phyloP scores from a whole-genome alignment of 2,113 vertebrate species.

The Sinosuthora webbiana region DNA sequence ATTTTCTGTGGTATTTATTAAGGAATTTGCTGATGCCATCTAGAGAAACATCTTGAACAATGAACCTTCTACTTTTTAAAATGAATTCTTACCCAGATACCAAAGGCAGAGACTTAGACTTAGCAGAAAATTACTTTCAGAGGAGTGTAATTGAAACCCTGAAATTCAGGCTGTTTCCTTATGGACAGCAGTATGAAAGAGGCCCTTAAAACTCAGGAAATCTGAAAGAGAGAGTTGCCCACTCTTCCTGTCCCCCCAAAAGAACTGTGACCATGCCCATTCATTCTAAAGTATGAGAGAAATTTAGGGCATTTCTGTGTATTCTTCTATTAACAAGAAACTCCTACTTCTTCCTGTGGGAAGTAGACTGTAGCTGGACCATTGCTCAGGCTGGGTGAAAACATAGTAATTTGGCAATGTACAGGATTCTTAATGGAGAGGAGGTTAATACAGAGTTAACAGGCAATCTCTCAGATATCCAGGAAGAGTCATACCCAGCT shows the following conservation, averaged over 20 bases:
- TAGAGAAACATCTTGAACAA: background rate
- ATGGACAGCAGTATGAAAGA: accelerated
- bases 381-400: background rate
- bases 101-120: background rate
- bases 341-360: background rate
- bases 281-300: background rate
- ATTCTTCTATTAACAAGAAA: background rate
- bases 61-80: background rate
- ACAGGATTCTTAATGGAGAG: background rate
- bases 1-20: background rate
- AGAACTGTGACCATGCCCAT: background rate
- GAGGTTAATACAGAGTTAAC: background rate
- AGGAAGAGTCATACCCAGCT: background rate
- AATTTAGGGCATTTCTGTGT: background rate
- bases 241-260: background rate
- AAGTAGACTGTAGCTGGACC: background rate
- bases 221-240: background rate
- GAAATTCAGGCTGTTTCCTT: background rate
- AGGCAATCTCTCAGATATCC: background rate
- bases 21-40: background rate
- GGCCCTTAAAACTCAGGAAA: background rate
- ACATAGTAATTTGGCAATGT: background rate
- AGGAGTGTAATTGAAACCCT: background rate
- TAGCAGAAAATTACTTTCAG: background rate
- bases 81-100: background rate